phyloP scores from a whole-genome alignment of 1,140 invertebrate genomes.

The Cyclina sinensis region DNA sequence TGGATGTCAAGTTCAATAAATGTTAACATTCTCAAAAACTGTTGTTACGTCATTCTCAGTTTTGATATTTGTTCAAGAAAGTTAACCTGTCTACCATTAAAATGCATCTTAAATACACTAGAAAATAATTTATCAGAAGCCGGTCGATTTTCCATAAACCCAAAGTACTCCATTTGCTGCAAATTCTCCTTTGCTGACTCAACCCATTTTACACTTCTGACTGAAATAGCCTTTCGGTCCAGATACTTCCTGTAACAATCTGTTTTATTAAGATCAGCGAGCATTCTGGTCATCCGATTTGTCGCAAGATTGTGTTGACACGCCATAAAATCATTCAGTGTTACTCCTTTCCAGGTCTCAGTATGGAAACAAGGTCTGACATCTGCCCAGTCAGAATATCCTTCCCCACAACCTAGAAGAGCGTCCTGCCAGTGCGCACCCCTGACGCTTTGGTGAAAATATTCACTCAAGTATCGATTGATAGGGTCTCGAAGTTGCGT shows the following conservation, averaged over 20 bases:
- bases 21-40: conserved; percentile 28
- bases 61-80: background rate
- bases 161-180: conserved; percentile 98
- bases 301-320: conserved; percentile 30
- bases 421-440: conserved; percentile 20
- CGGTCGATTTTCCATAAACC: conserved; percentile 97
- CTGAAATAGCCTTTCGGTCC: background rate
- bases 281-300: conserved; percentile 8
- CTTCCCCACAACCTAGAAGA: background rate
- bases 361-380: conserved; percentile 15
- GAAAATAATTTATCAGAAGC: conserved; percentile 98
- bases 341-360: conserved; percentile 21
- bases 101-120: conserved; percentile 96
- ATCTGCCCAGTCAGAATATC: background rate
- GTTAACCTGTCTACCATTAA: conserved; percentile 15
- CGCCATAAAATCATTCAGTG: background rate
- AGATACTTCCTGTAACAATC: conserved; percentile 16
- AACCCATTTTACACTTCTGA: conserved; percentile 93
- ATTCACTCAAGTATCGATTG: conserved; percentile 35
- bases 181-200: conserved; percentile 98
- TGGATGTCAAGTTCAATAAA: conserved; percentile 47
- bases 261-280: background rate
- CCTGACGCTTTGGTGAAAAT: background rate
- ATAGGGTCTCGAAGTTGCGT: conserved; percentile 47
- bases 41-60: background rate